Conservation (phyloP, 2,797 vertebrate genomes). For the Enteromius trimaculatus region DNA sequence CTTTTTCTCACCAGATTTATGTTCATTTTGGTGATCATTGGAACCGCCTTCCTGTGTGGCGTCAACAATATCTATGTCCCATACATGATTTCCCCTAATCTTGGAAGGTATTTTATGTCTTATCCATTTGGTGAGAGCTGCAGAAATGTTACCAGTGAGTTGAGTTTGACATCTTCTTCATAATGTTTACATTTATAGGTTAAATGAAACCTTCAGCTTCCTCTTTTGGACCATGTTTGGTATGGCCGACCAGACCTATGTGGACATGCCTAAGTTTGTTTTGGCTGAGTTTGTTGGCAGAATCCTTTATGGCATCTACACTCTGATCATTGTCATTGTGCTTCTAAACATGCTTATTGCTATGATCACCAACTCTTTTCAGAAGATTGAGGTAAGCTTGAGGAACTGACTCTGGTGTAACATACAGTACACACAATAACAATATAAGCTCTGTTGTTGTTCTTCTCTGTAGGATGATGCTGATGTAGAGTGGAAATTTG, state of each 20-base stretch:
- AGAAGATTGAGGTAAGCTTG: conserved; percentile 87
- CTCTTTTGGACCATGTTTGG: conserved; percentile 96
- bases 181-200: conserved; percentile 70
- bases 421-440: background rate
- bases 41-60: conserved; percentile 90
- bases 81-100: conserved; percentile 81
- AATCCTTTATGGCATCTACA: conserved; percentile 88
- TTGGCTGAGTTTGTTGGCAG: conserved; percentile 85
- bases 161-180: background rate
- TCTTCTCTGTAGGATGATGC: conserved; percentile 81
- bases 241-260: conserved; percentile 83
- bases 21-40: conserved; percentile 94
- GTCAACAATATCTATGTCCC: conserved; percentile 93
- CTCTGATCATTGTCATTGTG: conserved; percentile 90
- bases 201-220: conserved; percentile 90
- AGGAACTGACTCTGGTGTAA: background rate
- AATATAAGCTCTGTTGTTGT: background rate
- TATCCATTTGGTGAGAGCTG: background rate
- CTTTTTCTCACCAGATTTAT: conserved; percentile 77
- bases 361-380: conserved; percentile 95
- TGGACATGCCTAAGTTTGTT: conserved; percentile 85
- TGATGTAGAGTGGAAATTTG: conserved; percentile 93
- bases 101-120: conserved; percentile 79
- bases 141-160: background rate
- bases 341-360: conserved; percentile 93